Evolutionary conservation across 2,113 vertebrate species (phyloP).

Genomic region (sheep (Ovis aries)): ARS-UI_Ramb_v3.0 NC_056066.1:39158001-39158500

Average conservation of each 20-base stretch:
- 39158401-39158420: background rate
- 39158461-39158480: background rate
- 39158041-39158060: constrained; percentile 92
- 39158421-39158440: background rate
- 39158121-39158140: background rate
- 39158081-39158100: constrained; percentile 98
- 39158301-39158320: background rate
- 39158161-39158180: background rate
- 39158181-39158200: background rate
- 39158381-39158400: background rate
- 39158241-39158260: background rate
- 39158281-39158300: background rate
- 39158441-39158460: background rate
- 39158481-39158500: background rate
- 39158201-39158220: background rate
- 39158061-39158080: constrained; percentile 97
- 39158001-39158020: constrained; percentile 98
- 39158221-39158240: background rate
- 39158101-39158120: constrained; percentile 25
- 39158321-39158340: no score
- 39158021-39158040: constrained; percentile 94
- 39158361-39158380: background rate
- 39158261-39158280: background rate
- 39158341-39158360: background rate
- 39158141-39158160: background rate